Conservation (phyloP, 2,888 invertebrate genomes). For the Caenorhabditis sp. region DNA sequence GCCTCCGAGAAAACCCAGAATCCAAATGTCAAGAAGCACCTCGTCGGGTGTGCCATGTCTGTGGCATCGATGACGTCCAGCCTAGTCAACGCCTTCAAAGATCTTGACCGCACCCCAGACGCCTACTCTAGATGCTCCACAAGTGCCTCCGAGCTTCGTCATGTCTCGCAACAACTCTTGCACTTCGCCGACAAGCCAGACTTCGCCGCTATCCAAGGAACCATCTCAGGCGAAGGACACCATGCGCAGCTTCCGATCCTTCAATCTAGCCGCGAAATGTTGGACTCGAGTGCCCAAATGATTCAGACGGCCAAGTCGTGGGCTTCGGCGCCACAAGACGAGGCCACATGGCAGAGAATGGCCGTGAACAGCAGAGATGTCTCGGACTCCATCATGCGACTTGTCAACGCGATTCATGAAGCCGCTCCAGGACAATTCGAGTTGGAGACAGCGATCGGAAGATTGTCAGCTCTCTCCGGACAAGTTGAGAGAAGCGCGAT, state of each 20-base stretch:
- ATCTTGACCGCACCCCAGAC: slow-evolving; percentile 87
- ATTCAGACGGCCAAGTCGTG: slow-evolving; percentile 87
- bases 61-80: slow-evolving; percentile 96
- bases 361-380: slow-evolving; percentile 91
- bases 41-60: slow-evolving; percentile 97
- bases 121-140: slow-evolving; percentile 17
- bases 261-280: slow-evolving; percentile 86
- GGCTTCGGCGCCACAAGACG: slow-evolving; percentile 90
- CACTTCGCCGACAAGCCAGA: slow-evolving; percentile 95
- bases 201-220: slow-evolving; percentile 94
- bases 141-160: slow-evolving; percentile 91
- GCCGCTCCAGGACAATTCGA: slow-evolving; percentile 96
- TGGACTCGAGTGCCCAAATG: slow-evolving; percentile 92
- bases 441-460: slow-evolving; percentile 89
- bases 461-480: slow-evolving; percentile 86
- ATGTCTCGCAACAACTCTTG: slow-evolving; percentile 94
- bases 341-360: slow-evolving; percentile 94
- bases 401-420: slow-evolving; percentile 92
- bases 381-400: slow-evolving; percentile 95
- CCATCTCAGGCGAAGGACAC: slow-evolving; percentile 89
- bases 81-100: slow-evolving; percentile 95
- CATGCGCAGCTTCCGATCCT: slow-evolving; percentile 90
- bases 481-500: slow-evolving; percentile 81
- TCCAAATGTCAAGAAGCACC: slow-evolving; percentile 92
- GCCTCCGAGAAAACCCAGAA: slow-evolving; percentile 94